Percentiles rank a stretch among this genome's conserved stretches.
Evolutionary conservation across 2,113 vertebrate species (phyloP).

Genomic region (Dermatemys mawii): DNA sequence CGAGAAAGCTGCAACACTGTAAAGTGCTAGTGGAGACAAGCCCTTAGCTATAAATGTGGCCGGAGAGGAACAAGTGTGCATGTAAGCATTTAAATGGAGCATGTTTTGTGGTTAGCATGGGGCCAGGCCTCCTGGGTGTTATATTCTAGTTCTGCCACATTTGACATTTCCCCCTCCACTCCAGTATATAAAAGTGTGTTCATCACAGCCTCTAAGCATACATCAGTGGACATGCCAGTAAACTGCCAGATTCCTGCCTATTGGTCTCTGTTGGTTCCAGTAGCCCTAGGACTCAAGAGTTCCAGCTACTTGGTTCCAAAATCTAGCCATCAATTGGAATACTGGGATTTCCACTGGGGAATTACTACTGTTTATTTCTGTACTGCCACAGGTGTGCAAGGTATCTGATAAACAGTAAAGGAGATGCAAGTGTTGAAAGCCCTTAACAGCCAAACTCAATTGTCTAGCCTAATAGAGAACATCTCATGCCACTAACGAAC

Average conservation of each 20-base stretch:
- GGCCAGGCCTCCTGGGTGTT: neutral
- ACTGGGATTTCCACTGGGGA: accelerated
- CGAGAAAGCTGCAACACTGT: too few relatives aligned
- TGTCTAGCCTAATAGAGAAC: neutral
- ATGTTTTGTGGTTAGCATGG: neutral
- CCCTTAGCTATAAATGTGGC: accelerated
- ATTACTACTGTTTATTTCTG: accelerated
- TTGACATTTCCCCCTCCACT: neutral
- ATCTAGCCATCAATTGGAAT: accelerated
- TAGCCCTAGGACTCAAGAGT: neutral
- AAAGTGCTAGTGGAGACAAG: too few relatives aligned
- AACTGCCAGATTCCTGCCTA: neutral
- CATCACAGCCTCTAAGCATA: neutral
- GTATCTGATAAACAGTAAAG: neutral
- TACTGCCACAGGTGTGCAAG: neutral
- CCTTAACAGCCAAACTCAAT: neutral
- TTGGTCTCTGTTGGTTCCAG: neutral
- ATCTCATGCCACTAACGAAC: neutral
- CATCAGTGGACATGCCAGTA: neutral
- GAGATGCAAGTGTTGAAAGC: neutral
- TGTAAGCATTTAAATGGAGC: accelerated
- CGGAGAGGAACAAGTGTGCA: neutral
- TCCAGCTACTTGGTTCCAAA: accelerated
- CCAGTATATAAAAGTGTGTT: neutral
- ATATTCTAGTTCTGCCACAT: neutral